phyloP scores from a whole-genome alignment of 2,888 invertebrate species.

The Dicyrtoma fusca region DNA sequence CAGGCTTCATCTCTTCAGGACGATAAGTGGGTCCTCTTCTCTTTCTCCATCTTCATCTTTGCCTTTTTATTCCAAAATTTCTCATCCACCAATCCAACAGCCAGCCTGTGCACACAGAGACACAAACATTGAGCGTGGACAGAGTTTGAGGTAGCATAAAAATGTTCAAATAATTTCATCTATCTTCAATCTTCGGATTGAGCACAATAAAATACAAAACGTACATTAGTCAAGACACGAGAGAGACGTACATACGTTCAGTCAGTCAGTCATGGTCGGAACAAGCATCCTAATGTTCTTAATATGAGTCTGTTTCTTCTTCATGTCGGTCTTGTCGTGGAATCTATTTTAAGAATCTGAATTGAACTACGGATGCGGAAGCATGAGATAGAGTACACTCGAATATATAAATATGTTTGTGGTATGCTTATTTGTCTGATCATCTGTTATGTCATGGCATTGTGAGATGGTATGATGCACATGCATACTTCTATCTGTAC shows the following conservation, averaged over 20 bases:
- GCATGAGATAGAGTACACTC: too few relatives aligned
- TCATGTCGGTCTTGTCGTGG: neutral
- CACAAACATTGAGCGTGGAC: too few relatives aligned
- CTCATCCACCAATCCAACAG: neutral
- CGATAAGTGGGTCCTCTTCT: too few relatives aligned
- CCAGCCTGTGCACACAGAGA: neutral
- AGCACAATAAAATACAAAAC: slow-evolving; percentile 6
- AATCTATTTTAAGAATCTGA: too few relatives aligned
- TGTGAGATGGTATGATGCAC: too few relatives aligned
- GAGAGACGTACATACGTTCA: too few relatives aligned
- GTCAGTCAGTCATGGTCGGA: slow-evolving; percentile 15
- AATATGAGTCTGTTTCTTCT: slow-evolving; percentile 23
- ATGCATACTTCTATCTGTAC: too few relatives aligned
- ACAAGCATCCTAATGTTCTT: neutral
- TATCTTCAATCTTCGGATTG: slow-evolving; percentile 1
- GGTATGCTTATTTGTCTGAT: too few relatives aligned
- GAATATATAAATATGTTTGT: too few relatives aligned
- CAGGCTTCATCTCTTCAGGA: too few relatives aligned
- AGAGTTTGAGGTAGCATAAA: neutral
- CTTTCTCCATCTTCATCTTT: neutral
- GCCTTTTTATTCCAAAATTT: slow-evolving; percentile 11
- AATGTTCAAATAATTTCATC: slow-evolving; percentile 14
- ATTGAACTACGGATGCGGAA: too few relatives aligned
- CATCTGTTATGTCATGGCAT: too few relatives aligned
- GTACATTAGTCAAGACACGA: neutral